Evolutionary conservation across 2,113 vertebrate genomes (phyloP).

Genomic region (Gymnocephalus cernua): DNA sequence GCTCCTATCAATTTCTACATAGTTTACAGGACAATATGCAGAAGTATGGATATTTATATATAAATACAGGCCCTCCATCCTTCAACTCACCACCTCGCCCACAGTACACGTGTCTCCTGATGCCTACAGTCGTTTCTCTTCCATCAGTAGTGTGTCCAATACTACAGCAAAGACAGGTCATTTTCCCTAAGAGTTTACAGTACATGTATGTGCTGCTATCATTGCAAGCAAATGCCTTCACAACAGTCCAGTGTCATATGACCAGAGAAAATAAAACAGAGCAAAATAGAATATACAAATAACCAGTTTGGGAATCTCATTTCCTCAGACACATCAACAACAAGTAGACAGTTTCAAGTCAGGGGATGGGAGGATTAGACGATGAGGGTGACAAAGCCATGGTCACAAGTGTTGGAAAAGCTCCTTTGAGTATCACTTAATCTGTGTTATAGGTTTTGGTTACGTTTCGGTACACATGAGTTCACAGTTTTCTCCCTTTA

Average conservation of each 20-base stretch:
- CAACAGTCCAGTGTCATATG: conserved; percentile 80
- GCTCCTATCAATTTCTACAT: conserved; percentile 43
- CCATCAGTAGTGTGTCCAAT: conserved; percentile 47
- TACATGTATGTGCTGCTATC: conserved; percentile 50
- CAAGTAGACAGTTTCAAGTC: conserved; percentile 63
- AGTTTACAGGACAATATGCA: conserved; percentile 55
- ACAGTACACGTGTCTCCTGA: conserved; percentile 20
- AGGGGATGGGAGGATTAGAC: conserved; percentile 24
- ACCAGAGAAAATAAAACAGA: conserved; percentile 61
- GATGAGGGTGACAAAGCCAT: conserved; percentile 52
- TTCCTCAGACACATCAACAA: conserved; percentile 68
- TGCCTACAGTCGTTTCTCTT: conserved; percentile 14
- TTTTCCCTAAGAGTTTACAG: conserved; percentile 46
- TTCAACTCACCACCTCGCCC: conserved; percentile 47
- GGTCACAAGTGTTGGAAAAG: conserved; percentile 53
- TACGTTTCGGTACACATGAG: conserved; percentile 55
- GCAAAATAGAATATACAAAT: conserved; percentile 59
- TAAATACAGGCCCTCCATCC: conserved; percentile 53
- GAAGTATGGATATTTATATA: conserved; percentile 53
- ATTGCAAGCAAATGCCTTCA: conserved; percentile 58
- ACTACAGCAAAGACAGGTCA: conserved; percentile 26
- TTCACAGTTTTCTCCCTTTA: conserved; percentile 81
- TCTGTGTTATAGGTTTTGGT: conserved; percentile 64
- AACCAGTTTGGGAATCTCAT: conserved; percentile 47
- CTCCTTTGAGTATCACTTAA: conserved; percentile 51